These are phyloP conservation scores for Labeo calbasu DNA, from an alignment of 2,797 vertebrate genomes.

Conservation along the genomic window DNA sequence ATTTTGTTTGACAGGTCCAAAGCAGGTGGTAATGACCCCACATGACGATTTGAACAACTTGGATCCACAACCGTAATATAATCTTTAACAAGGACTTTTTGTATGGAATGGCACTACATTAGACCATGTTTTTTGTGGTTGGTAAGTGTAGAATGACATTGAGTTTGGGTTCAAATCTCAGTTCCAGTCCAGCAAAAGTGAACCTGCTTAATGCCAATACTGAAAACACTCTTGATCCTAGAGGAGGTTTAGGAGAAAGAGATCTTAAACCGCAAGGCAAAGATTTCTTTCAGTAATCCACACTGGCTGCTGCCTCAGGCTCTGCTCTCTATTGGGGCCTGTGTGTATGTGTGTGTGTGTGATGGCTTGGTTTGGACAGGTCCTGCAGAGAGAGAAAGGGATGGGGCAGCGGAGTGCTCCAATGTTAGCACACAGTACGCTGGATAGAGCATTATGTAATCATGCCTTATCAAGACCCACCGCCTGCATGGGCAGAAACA, in stretches of 20 bases:
- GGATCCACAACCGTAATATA: not conserved
- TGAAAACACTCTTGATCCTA: slow-evolving; percentile 14
- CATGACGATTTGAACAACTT: not conserved
- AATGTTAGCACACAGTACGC: slow-evolving; percentile 62
- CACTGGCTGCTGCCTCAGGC: slow-evolving; percentile 42
- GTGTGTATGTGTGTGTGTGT: slow-evolving; percentile 15
- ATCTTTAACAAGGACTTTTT: slow-evolving; percentile 4
- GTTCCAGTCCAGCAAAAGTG: slow-evolving; percentile 5
- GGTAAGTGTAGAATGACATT: not conserved
- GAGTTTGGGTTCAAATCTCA: slow-evolving; percentile 3
- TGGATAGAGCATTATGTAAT: slow-evolving; percentile 75
- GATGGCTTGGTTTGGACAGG: slow-evolving; percentile 48
- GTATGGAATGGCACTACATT: not conserved
- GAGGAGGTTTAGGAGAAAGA: slow-evolving; percentile 35
- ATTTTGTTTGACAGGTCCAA: slow-evolving; percentile 22
- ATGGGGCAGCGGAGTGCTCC: slow-evolving; percentile 57
- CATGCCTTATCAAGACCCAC: slow-evolving; percentile 78
- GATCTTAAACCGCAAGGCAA: slow-evolving; percentile 35
- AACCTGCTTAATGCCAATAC: slow-evolving; percentile 5
- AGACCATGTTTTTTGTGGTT: not conserved
- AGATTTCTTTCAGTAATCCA: slow-evolving; percentile 51
- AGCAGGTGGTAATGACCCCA: slow-evolving; percentile 6
- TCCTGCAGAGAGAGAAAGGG: slow-evolving; percentile 54
- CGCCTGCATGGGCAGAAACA: slow-evolving; percentile 73
- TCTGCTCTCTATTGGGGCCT: slow-evolving; percentile 27